Base-by-base conservation (phyloP, 2,888 invertebrate species). In the Lottia gigantea region DNA sequence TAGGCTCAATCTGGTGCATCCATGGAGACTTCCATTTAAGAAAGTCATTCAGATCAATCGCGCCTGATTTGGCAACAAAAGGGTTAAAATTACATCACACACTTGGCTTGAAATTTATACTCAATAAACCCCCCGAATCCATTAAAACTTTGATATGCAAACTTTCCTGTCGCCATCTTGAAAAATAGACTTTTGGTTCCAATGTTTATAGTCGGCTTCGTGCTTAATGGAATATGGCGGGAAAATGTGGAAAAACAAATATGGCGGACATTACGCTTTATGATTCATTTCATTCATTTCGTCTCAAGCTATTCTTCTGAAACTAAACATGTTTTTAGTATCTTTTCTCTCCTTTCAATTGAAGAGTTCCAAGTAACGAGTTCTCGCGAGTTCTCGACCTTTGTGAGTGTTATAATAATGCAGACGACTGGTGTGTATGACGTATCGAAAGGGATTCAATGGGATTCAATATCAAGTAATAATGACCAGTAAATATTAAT, bases 331-430 rank as follows among this genome's bases (percentile, higher is more conserved):
- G 55, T 23, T 55, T 40, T 55, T 55, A 55, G 55, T 55, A 55
- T 55, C 55, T 55, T 55, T 55, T 55, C 55, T 55, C 55, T 23
- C 23, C 55, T 55, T 11, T 23, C 55, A 19, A 55, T 55, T 55
- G 55, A 55, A 55, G 55, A 55, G 55, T 55, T 55, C 19, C 55
- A 55, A 55, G 55, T 55, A 55, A 55, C 55, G 55, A 55, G 55
- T 55, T 55, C 55, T 55, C 55, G 55, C 55, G 55, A 55, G 55
- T 55, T 55, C 55, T 55, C 55, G 55, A 55, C 55, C 55, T 55
- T 55, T 55, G 14, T 23, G 55, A 55, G 55, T 23, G 40, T 23
- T 19, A 23, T 23, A 23, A 55, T 55, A 55, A 55, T 23, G 23
- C 19, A 23, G 19, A 23, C 55, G 55, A 19, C 55, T 55, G 23